Conservation (phyloP, 2,888 invertebrate species). For the Rhabditophanes sp. region DNA sequence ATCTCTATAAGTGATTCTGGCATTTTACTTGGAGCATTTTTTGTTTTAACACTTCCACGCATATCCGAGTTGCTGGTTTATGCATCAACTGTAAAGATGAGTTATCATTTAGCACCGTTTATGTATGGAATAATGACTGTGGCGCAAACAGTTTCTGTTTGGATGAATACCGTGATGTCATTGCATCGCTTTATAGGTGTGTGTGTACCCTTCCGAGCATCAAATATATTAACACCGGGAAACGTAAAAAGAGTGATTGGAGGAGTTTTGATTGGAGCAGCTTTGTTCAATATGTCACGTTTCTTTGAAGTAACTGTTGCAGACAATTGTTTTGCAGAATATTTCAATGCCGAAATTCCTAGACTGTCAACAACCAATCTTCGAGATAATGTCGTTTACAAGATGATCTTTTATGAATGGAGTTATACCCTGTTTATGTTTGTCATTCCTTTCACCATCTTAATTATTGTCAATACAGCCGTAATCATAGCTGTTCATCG, state of each 20-base stretch:
- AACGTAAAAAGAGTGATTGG: constrained; percentile 44
- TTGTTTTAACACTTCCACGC: constrained; percentile 65
- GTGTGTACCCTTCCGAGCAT: constrained; percentile 46
- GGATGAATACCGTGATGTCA: constrained; percentile 54
- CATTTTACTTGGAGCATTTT: constrained; percentile 43
- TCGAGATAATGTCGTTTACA: constrained; percentile 2
- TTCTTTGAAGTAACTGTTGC: constrained; percentile 47
- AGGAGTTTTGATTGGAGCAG: constrained; percentile 41
- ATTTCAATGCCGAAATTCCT: constrained; percentile 16
- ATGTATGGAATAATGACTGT: constrained; percentile 21
- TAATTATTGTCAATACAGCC: constrained; percentile 39
- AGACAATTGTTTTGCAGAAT: constrained; percentile 2
- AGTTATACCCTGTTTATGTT: constrained; percentile 28
- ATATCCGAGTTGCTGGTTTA: constrained; percentile 14
- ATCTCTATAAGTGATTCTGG: constrained; percentile 44
- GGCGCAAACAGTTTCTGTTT: constrained; percentile 25
- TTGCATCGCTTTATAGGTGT: constrained; percentile 62
- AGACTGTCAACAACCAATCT: constrained; percentile 15
- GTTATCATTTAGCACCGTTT: constrained; percentile 19
- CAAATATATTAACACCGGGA: constrained; percentile 44
- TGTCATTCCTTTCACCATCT: constrained; percentile 32
- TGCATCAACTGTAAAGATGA: constrained; percentile 7
- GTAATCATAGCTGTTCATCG: constrained; percentile 34
- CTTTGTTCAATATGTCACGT: constrained; percentile 46
- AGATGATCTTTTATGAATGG: constrained; percentile 21